Base-by-base conservation (phyloP, 1,140 invertebrate species). In the Campodea augens region DNA sequence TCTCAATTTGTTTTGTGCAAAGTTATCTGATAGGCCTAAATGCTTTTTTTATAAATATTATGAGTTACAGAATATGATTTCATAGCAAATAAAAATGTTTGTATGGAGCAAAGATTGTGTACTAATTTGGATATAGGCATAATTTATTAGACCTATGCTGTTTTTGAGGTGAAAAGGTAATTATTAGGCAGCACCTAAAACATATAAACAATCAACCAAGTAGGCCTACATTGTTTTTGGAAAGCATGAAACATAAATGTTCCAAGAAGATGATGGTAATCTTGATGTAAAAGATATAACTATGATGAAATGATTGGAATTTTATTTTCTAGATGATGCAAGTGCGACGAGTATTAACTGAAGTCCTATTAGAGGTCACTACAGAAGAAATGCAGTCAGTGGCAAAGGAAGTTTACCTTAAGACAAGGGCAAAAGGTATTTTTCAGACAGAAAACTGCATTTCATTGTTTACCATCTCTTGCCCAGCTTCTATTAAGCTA, bases 321-420 rank as follows among this genome's bases (percentile, higher is more conserved):
- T 49, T 51, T 40, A 53, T 52, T 29, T 60, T 60, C 5, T 64
- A 93, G 88, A 91, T 93, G 81, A 60, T 86, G 56, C 77, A 76
- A 61, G 82, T 95, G 19, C 72, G 87, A 50, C 70, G 78, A 44
- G 78, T 80, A 48, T 65, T 95, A 59, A 96, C 89, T 36, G 85
- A 93, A 69, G 81, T 95, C 54, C 71, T 96, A 41, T 68, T 96
- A 45, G 86, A 92, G 57, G 89, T 92, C 51, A 96, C 91, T 12
- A 86, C 81, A 56, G 75, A 81, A 60, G 83, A 91, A 71, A 89
- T 95, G 57, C 60, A 73, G 52, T 65, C 67, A 50, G 72, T 90
- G 53, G 85, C 81, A 61, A 71, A 75, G 60, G 84, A 91, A 64
- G 73, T 78, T 52, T 68, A 73, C 56, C 68, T 65, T 54, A 69